Conservation (phyloP, 2,113 vertebrate genomes). For the Hypocryptadius cinnamomeus region DNA sequence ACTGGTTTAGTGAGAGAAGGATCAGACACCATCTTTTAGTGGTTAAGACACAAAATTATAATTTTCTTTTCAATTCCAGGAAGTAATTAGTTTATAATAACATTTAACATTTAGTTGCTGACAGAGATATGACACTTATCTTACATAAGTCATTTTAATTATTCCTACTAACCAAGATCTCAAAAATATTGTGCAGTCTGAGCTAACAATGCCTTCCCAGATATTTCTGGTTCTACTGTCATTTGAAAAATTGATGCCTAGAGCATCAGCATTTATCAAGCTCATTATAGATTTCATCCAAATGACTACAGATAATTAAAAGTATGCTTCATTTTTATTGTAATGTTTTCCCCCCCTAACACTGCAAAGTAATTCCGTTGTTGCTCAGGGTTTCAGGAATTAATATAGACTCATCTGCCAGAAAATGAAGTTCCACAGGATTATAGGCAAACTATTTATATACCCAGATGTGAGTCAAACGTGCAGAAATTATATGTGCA, state of each 20-base stretch:
- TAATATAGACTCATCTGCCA: background rate
- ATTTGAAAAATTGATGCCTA: slow-evolving; percentile 46
- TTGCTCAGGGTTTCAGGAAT: slow-evolving; percentile 23
- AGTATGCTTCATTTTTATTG: slow-evolving; percentile 52
- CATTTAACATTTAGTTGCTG: slow-evolving; percentile 53
- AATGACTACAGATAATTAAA: slow-evolving; percentile 57
- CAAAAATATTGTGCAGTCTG: slow-evolving; percentile 25
- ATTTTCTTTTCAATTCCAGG: slow-evolving; percentile 33
- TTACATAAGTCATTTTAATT: slow-evolving; percentile 59
- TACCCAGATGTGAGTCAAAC: background rate
- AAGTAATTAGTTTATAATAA: slow-evolving; percentile 55
- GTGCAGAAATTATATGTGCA: background rate
- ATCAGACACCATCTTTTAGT: background rate
- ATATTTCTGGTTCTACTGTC: slow-evolving; percentile 13
- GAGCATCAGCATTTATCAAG: slow-evolving; percentile 55
- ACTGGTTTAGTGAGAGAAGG: background rate
- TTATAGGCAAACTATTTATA: background rate
- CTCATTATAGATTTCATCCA: slow-evolving; percentile 52
- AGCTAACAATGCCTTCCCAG: slow-evolving; percentile 42
- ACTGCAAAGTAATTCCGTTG: background rate
- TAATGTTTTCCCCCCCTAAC: background rate
- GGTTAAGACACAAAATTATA: slow-evolving; percentile 5
- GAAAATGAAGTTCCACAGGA: slow-evolving; percentile 6
- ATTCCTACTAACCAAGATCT: slow-evolving; percentile 39
- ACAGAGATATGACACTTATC: slow-evolving; percentile 53